phyloP scores from a whole-genome alignment of 2,113 vertebrate genomes.

The Lepus europaeus region DNA sequence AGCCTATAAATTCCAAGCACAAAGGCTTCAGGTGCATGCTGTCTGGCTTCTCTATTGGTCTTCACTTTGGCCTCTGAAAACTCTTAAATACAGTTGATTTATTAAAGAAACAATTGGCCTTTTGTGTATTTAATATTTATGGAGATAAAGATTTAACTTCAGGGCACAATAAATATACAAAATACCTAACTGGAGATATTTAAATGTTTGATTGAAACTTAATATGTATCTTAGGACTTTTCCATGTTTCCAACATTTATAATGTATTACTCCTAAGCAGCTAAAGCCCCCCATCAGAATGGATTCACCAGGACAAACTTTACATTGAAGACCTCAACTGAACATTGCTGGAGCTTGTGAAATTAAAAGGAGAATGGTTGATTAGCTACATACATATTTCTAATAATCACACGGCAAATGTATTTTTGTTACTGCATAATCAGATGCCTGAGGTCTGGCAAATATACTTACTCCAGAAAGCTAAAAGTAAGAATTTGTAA shows the following conservation, averaged over 20 bases:
- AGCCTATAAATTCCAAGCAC: not conserved
- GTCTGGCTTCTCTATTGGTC: conserved; percentile 33
- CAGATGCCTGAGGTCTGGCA: not conserved
- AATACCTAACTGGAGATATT: conserved; percentile 23
- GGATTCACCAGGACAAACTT: not conserved
- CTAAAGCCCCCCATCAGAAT: not conserved
- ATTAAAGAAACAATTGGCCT: conserved; percentile 71
- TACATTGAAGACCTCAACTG: not conserved
- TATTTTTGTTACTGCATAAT: not conserved
- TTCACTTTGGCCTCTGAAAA: conserved; percentile 75
- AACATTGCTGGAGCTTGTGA: not conserved
- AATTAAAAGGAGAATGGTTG: not conserved
- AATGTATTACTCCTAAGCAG: not conserved
- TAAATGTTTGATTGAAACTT: not conserved
- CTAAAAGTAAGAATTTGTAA: conserved; percentile 47
- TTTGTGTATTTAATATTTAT: conserved; percentile 77
- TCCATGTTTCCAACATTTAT: not conserved
- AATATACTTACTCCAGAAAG: conserved; percentile 19
- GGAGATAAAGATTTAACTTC: conserved; percentile 74
- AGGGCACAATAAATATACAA: conserved; percentile 67
- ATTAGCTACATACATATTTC: not conserved
- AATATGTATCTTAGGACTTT: not conserved
- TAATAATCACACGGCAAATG: not conserved
- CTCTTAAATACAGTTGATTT: conserved; percentile 70
- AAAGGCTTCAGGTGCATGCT: not conserved